Conservation (phyloP, 2,113 vertebrate species). For the Egretta garzetta region DNA sequence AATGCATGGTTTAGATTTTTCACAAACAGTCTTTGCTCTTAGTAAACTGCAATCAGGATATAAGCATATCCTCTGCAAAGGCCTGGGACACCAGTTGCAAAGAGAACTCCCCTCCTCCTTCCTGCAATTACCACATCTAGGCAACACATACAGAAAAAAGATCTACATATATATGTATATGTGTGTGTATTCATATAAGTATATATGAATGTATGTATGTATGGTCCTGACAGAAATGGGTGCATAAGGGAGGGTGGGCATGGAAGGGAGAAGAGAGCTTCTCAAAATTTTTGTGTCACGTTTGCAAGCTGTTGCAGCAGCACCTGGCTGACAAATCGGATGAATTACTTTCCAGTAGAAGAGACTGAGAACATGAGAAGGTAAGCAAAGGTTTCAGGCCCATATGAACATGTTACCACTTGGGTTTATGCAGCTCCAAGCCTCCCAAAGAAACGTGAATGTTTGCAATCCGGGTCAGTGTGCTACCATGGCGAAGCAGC, state of each 20-base stretch:
- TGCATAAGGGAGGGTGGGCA: background rate
- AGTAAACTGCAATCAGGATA: background rate
- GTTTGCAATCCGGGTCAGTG: slow-evolving; percentile 16
- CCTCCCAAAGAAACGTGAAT: background rate
- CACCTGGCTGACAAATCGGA: background rate
- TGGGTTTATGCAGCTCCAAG: background rate
- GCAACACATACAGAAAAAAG: background rate
- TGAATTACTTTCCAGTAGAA: background rate
- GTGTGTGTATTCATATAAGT: background rate
- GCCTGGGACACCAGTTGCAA: background rate
- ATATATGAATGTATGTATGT: background rate
- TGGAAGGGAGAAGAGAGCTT: background rate
- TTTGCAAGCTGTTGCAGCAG: background rate
- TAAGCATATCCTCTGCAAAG: background rate
- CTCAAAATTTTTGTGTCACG: background rate
- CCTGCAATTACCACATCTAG: background rate
- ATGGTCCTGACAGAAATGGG: background rate
- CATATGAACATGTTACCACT: background rate
- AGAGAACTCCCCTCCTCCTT: background rate
- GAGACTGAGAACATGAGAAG: background rate
- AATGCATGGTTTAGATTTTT: background rate
- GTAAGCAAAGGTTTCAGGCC: background rate
- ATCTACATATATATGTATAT: background rate
- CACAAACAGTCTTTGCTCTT: background rate
- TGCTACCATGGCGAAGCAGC: background rate